phyloP scores from a whole-genome alignment of 2,113 vertebrate species.

The Cromileptes altivelis region DNA sequence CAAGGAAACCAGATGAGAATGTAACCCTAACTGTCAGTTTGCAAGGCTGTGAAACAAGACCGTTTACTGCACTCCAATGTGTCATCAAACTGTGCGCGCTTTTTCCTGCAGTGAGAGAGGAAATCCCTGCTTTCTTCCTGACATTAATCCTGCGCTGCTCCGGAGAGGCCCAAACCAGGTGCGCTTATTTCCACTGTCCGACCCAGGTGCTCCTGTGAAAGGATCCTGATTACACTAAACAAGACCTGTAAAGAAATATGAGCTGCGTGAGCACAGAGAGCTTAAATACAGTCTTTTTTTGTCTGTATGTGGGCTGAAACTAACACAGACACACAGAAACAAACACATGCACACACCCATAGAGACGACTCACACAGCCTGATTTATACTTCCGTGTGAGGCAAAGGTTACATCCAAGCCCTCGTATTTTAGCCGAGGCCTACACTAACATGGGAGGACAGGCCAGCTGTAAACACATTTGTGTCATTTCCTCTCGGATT shows the following conservation, averaged over 20 bases:
- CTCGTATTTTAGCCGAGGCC: slow-evolving; percentile 39
- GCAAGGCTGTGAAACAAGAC: slow-evolving; percentile 48
- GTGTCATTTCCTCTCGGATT: slow-evolving; percentile 81
- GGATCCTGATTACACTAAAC: slow-evolving; percentile 53
- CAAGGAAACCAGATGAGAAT: slow-evolving; percentile 29
- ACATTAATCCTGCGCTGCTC: slow-evolving; percentile 55
- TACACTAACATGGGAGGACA: slow-evolving; percentile 48
- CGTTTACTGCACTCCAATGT: slow-evolving; percentile 63
- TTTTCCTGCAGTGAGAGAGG: slow-evolving; percentile 57
- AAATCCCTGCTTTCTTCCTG: slow-evolving; percentile 66
- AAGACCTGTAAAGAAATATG: slow-evolving; percentile 58
- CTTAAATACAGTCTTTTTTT: slow-evolving; percentile 29
- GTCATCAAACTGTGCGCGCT: slow-evolving; percentile 41
- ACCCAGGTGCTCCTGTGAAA: slow-evolving; percentile 65
- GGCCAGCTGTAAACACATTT: slow-evolving; percentile 78
- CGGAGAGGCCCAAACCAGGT: slow-evolving; percentile 66
- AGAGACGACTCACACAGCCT: background rate
- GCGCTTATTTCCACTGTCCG: slow-evolving; percentile 40
- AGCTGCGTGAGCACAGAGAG: slow-evolving; percentile 53
- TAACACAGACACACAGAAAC: slow-evolving; percentile 36
- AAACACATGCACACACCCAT: slow-evolving; percentile 23
- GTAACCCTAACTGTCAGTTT: slow-evolving; percentile 24
- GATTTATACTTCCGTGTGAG: slow-evolving; percentile 14
- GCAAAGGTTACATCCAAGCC: slow-evolving; percentile 30
- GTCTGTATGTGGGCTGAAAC: slow-evolving; percentile 17